phyloP scores from a whole-genome alignment of 2,888 invertebrate genomes.

The Anoplius nigerrimus region DNA sequence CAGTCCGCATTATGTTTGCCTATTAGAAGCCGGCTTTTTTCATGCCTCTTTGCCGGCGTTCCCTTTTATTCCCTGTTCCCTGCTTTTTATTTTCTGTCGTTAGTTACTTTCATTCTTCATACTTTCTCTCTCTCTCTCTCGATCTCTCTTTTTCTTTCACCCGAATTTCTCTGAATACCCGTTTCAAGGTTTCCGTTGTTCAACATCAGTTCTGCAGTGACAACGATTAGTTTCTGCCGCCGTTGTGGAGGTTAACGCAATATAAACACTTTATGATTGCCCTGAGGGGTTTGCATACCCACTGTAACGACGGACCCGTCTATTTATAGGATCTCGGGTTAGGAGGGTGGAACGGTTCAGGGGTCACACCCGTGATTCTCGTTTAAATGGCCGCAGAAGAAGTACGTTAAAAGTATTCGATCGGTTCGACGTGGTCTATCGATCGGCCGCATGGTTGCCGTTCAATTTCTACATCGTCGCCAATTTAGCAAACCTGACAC shows the following conservation, averaged over 20 bases:
- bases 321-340: slow-evolving; percentile 45
- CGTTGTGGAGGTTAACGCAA: slow-evolving; percentile 41
- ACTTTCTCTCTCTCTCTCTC: neutral
- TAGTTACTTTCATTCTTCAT: neutral
- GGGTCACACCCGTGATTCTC: slow-evolving; percentile 43
- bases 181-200: neutral
- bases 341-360: slow-evolving; percentile 36
- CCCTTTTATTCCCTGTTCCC: neutral
- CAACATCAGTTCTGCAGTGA: slow-evolving; percentile 22
- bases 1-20: too few species aligned
- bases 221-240: slow-evolving; percentile 41
- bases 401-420: slow-evolving; percentile 26
- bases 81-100: neutral
- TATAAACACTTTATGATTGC: slow-evolving; percentile 63
- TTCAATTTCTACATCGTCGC: neutral
- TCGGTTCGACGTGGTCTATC: slow-evolving; percentile 23
- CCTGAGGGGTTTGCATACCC: slow-evolving; percentile 52
- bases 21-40: too few species aligned
- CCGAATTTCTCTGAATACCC: neutral
- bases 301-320: slow-evolving; percentile 46
- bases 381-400: slow-evolving; percentile 37
- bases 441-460: slow-evolving; percentile 1
- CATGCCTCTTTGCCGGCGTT: neutral
- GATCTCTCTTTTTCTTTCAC: neutral
- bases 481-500: too few species aligned